Percentiles rank a stretch among this genome's conserved stretches.
Conservation (phyloP, 2,888 invertebrate genomes). For the Platyscelio sp. region DNA sequence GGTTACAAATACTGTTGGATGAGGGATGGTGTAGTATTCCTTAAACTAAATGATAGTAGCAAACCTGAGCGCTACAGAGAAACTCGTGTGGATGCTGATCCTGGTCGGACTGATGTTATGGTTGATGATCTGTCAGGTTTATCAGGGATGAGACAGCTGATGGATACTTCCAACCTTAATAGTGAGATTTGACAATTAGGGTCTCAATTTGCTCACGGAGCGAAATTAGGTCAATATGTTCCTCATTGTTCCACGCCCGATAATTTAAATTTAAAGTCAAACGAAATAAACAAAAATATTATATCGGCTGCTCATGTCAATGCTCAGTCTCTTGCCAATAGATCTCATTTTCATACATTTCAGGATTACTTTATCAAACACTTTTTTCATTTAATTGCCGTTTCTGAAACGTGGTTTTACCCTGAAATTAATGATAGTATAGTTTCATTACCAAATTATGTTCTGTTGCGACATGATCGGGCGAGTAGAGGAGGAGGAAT, state of each 20-base stretch:
- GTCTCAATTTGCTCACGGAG: no score
- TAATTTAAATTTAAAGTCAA: no score
- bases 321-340: background rate
- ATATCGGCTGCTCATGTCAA: constrained; percentile 1
- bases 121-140: no score
- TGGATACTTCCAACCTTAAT: no score
- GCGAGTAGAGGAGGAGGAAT: background rate
- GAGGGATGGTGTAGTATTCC: background rate
- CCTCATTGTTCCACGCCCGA: no score
- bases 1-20: background rate
- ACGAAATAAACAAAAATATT: no score
- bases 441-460: background rate
- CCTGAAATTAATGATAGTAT: background rate
- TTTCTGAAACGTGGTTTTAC: constrained; percentile 32
- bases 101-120: no score
- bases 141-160: no score
- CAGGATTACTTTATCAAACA: background rate
- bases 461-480: background rate
- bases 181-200: no score
- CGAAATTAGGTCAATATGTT: no score
- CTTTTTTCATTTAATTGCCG: constrained; percentile 4
- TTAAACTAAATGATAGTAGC: background rate
- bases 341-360: background rate
- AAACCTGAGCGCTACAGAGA: no score
- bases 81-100: no score